phyloP scores from a whole-genome alignment of 2,113 vertebrate genomes.

The Cephalopterus ornatus region DNA sequence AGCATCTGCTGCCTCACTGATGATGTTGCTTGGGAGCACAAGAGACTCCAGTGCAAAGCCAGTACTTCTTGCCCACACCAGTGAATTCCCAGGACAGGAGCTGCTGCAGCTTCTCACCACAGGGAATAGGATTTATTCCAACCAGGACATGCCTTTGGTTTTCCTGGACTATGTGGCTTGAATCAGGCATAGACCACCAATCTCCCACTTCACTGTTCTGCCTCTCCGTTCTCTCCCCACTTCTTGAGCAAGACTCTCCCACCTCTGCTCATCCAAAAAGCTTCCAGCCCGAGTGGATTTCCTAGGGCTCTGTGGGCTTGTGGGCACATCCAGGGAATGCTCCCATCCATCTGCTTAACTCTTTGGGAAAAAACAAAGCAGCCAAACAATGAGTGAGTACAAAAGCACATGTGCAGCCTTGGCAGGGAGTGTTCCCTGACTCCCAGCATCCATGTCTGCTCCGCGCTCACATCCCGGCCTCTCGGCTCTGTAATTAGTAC shows the following conservation, averaged over 20 bases:
- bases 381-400: slow-evolving; percentile 42
- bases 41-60: background rate
- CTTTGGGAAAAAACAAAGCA: background rate
- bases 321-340: background rate
- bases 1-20: background rate
- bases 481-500: slow-evolving; percentile 52
- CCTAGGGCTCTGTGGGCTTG: background rate
- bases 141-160: background rate
- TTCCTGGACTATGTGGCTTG: background rate
- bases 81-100: background rate
- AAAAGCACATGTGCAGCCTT: slow-evolving; percentile 63
- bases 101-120: background rate
- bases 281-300: background rate
- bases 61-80: background rate
- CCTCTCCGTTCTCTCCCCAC: background rate
- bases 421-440: slow-evolving; percentile 48
- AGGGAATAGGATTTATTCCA: background rate
- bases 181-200: background rate
- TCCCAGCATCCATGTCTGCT: slow-evolving; percentile 46
- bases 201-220: background rate
- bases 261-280: background rate
- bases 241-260: background rate
- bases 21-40: background rate
- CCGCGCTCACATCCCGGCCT: background rate
- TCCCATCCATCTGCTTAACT: slow-evolving; percentile 35